A percentile compares a stretch with the other conserved stretches of the same genome.
Evolutionary conservation across 1,140 invertebrate genomes (phyloP).

Genomic region (Thaumetopoea pityocampa): DNA sequence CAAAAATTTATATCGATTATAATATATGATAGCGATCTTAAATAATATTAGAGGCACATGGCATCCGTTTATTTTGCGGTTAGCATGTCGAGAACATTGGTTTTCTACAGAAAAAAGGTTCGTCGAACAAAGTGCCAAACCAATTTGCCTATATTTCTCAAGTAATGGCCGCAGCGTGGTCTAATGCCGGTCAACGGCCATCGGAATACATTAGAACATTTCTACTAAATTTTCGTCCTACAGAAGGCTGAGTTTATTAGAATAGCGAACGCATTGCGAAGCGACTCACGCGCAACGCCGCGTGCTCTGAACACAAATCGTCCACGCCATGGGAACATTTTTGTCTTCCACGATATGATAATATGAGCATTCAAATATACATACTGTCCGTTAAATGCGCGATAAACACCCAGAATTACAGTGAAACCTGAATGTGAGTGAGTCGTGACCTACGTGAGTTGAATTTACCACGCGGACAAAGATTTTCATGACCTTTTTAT

Average conservation of each 20-base stretch:
- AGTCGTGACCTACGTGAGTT: conserved; percentile 63
- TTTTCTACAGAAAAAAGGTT: conserved; percentile 5
- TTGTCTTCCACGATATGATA: conserved; percentile 76
- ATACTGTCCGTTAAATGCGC: conserved; percentile 74
- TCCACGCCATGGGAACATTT: conserved; percentile 71
- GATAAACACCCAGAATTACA: conserved; percentile 75
- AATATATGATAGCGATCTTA: conserved; percentile 43
- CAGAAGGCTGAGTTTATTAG: conserved; percentile 75
- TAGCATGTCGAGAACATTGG: conserved; percentile 11
- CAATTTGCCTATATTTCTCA: conserved; percentile 28
- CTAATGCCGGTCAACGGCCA: conserved; percentile 63
- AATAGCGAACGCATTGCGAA: conserved; percentile 63
- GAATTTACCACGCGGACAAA: conserved; percentile 62
- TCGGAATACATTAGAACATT: conserved; percentile 72
- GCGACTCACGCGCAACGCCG: conserved; percentile 60
- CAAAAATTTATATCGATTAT: conserved; percentile 43
- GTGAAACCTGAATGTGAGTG: conserved; percentile 71
- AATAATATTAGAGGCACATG: conserved; percentile 45
- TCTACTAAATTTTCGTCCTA: conserved; percentile 76
- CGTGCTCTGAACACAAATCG: conserved; percentile 67
- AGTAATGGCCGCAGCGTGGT: conserved; percentile 21
- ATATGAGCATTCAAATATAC: conserved; percentile 76
- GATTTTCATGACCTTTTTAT: conserved; percentile 48
- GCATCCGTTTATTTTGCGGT: conserved; percentile 21
- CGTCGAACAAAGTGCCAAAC: conserved; percentile 16